Conservation (phyloP, 2,113 vertebrate species). For the Corythoichthys intestinalis region DNA sequence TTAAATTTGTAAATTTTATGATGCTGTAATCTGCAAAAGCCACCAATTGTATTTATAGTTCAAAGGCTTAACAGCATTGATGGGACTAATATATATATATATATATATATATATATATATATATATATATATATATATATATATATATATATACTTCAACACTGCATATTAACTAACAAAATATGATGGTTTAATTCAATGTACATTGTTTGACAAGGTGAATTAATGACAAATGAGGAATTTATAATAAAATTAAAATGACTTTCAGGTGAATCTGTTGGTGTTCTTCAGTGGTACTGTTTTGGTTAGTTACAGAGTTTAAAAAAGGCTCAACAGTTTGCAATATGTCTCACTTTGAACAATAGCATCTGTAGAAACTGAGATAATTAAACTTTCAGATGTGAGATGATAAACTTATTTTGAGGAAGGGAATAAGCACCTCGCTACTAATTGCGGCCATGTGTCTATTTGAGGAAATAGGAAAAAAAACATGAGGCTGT, state of each 20-base stretch:
- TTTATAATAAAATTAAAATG: no score
- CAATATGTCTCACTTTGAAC: neutral
- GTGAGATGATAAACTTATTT: no score
- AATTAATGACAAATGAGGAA: no score
- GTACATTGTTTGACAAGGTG: no score
- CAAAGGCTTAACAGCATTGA: neutral
- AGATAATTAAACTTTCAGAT: no score
- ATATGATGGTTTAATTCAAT: no score
- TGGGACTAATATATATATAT: neutral
- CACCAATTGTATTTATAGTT: neutral
- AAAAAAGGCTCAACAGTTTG: neutral
- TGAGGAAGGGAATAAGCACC: no score
- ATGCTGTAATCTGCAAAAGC: neutral
- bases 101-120: no score
- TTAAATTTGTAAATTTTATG: conserved; percentile 20
- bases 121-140: no score
- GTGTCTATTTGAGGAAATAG: neutral
- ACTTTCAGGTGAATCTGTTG: no score
- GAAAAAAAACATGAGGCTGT: neutral
- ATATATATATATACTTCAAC: no score
- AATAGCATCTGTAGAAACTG: neutral
- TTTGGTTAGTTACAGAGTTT: neutral
- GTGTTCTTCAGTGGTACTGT: neutral
- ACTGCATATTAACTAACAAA: no score
- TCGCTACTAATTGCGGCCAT: neutral